Percentiles rank a stretch among this genome's conserved stretches.
Evolutionary conservation across 2,797 vertebrate species (phyloP).

Genomic region (Leuciscus waleckii): DNA sequence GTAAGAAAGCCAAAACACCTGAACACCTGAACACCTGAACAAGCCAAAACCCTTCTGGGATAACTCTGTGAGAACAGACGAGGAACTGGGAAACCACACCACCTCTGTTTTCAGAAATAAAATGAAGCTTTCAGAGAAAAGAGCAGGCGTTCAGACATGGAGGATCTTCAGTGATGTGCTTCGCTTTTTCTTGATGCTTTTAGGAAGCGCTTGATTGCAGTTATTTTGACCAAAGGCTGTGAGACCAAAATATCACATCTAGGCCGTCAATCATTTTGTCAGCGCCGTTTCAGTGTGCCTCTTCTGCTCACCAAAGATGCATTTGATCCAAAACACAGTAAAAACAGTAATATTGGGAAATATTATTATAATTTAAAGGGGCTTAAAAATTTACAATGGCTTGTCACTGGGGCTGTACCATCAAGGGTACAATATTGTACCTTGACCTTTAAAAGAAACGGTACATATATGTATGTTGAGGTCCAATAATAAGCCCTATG

Average conservation of each 20-base stretch:
- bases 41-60: constrained; percentile 9
- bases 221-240: background rate
- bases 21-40: background rate
- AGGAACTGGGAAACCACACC: background rate
- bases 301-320: background rate
- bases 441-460: too few species aligned
- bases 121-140: background rate
- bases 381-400: too few species aligned
- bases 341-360: background rate
- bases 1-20: background rate
- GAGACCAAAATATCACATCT: background rate
- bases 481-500: too few species aligned
- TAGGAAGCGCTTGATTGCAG: background rate
- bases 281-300: background rate
- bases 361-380: too few species aligned
- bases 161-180: background rate
- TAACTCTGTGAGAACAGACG: background rate
- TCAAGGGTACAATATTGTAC: too few species aligned
- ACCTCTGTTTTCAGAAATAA: background rate
- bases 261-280: background rate
- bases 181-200: background rate
- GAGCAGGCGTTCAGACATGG: background rate
- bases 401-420: too few species aligned
- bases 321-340: background rate
- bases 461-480: too few species aligned